phyloP scores from a whole-genome alignment of 2,888 invertebrate genomes.

The Archips crataeganus region DNA sequence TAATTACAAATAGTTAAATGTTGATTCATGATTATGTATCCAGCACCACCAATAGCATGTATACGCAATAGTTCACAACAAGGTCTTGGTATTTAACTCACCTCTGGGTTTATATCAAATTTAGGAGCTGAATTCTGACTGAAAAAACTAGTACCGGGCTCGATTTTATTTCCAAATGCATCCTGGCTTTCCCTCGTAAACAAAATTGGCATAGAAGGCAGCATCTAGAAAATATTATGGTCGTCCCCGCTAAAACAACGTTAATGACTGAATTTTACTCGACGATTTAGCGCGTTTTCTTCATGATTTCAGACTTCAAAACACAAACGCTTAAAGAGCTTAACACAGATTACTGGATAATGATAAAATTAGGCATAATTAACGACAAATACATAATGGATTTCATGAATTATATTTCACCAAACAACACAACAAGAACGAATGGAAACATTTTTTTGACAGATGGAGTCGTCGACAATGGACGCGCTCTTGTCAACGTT shows the following conservation, averaged over 20 bases:
- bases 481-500: conserved; percentile 60
- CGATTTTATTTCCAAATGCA: conserved; percentile 80
- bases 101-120: conserved; percentile 66
- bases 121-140: conserved; percentile 64
- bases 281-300: conserved; percentile 49
- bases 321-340: conserved; percentile 50
- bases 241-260: conserved; percentile 60
- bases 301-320: conserved; percentile 57
- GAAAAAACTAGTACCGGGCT: conserved; percentile 76
- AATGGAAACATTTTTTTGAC: conserved; percentile 74
- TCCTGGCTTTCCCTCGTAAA: conserved; percentile 81
- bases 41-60: conserved; percentile 16
- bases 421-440: conserved; percentile 66
- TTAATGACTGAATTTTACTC: conserved; percentile 52
- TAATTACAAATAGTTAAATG: conserved; percentile 13
- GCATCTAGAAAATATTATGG: conserved; percentile 71
- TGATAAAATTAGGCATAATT: conserved; percentile 53
- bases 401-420: conserved; percentile 35
- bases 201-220: conserved; percentile 84
- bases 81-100: conserved; percentile 58
- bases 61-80: conserved; percentile 35
- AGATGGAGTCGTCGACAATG: conserved; percentile 63
- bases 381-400: conserved; percentile 29
- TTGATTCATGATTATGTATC: conserved; percentile 13
- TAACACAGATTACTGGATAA: conserved; percentile 49